Base-by-base conservation (phyloP, 2,888 invertebrate species). In the Orchesella flavescens region DNA sequence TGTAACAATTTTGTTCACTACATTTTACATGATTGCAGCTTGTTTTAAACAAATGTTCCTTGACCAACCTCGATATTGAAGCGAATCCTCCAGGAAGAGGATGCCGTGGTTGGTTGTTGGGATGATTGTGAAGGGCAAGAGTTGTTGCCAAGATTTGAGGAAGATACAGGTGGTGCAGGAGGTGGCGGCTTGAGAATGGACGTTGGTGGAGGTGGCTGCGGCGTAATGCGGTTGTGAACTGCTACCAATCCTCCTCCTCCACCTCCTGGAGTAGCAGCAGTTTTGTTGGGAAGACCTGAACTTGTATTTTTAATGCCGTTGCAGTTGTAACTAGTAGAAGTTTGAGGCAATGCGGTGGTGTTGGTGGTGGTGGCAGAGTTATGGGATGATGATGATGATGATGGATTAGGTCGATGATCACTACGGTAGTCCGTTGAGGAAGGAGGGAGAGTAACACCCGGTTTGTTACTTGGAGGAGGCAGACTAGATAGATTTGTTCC, bases 21-120 rank as follows among this genome's bases (percentile, higher is more conserved):
- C n/a, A 17, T 55, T 55, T 10, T 55, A 55, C n/a, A 55, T 61
- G 21, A 23, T 23, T 34, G 34, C 34, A 34, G 34, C 34, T 34
- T 34, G 34, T 34, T 23, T 84, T 82, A 88, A 24, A 87, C 88
- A 63, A 85, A 82, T 49, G 88, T 88, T 23, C 88, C 88, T 76
- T 86, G 87, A 86, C 88, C 88, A 75, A 88, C 88, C 88, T 88
- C 88, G 75, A 88, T 85, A 76, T 88, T 88, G 85, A 88, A 88
- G 71, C 88, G 82, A 71, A 88, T 88, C 85, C 84, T 87, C 88
- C 88, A 88, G 23, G 88, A 79, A 15, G 88, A 86, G 46, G 86
- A 86, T 21, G 72, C 82, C n/a, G 84, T 65, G 17, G 80, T 71
- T n/a, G 80, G 71, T 65, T 79, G 85, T 13, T 69, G 61, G n/a